These are phyloP conservation scores for Sarcophaga bullata DNA, from an alignment of 1,140 invertebrate genomes.

Conservation along the genomic window DNA sequence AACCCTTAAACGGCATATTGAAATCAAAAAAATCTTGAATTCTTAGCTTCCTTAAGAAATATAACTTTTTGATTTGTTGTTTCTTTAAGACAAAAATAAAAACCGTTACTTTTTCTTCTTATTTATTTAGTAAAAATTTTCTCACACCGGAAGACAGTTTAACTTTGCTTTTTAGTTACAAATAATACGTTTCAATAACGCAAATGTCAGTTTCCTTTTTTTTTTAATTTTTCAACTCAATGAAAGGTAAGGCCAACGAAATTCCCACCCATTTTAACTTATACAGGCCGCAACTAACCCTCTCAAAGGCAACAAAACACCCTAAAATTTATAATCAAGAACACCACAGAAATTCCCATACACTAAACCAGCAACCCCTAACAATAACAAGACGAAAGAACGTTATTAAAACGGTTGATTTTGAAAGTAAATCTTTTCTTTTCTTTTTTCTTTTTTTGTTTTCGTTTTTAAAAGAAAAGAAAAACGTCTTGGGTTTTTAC, in stretches of 20 bases:
- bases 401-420: constrained; percentile 3
- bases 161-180: constrained; percentile 15
- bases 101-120: constrained; percentile 32
- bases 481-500: background rate
- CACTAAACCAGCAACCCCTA: constrained; percentile 28
- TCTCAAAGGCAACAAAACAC: background rate
- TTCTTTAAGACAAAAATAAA: background rate
- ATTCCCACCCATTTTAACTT: constrained; percentile 43
- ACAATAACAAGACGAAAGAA: background rate
- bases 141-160: constrained; percentile 34
- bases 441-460: background rate
- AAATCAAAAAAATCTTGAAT: too few relatives aligned
- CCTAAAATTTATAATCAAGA: background rate
- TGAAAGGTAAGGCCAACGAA: constrained; percentile 13
- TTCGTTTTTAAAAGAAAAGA: background rate
- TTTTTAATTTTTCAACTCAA: background rate
- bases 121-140: background rate
- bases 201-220: background rate
- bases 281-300: constrained; percentile 31
- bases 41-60: too few relatives aligned
- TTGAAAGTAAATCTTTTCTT: background rate
- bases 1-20: too few relatives aligned
- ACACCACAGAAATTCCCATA: constrained; percentile 35
- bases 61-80: background rate
- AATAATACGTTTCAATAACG: constrained; percentile 33